Percentiles rank a stretch among this genome's conserved stretches.
These are phyloP conservation scores for Anas acuta DNA, from an alignment of 2,797 vertebrate species.

Conservation along the genomic window DNA sequence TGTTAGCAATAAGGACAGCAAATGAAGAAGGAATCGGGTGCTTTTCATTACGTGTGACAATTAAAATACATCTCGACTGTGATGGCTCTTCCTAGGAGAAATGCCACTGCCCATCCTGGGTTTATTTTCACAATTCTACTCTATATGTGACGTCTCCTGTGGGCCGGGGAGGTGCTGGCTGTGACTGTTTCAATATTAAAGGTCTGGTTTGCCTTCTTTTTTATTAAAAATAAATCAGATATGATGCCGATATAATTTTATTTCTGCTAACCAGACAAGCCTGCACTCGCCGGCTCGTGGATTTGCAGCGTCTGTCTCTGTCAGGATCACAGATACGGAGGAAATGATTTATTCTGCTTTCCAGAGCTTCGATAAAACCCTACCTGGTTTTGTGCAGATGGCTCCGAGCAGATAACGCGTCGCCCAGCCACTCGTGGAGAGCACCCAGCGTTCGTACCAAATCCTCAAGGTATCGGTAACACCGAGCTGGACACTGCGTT, in stretches of 20 bases:
- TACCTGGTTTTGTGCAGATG: conserved; percentile 37
- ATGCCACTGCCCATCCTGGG: background rate
- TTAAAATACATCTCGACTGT: background rate
- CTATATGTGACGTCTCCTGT: background rate
- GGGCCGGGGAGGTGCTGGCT: background rate
- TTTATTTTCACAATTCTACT: background rate
- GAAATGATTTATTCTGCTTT: conserved; percentile 64
- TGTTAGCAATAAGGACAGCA: background rate
- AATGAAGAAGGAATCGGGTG: background rate
- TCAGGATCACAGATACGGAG: conserved; percentile 28
- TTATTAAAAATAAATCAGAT: conserved; percentile 44
- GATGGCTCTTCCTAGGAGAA: background rate
- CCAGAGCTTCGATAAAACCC: conserved; percentile 36
- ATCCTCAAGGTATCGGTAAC: background rate
- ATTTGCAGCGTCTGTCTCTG: conserved; percentile 58
- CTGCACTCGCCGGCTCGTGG: conserved; percentile 45
- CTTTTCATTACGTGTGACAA: background rate
- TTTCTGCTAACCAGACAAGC: conserved; percentile 55
- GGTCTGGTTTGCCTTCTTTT: conserved; percentile 26
- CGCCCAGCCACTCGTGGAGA: conserved; percentile 33
- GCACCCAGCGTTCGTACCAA: background rate
- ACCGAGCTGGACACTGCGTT: background rate
- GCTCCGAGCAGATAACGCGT: conserved; percentile 26
- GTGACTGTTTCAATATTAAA: background rate
- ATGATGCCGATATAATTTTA: conserved; percentile 24